A percentile compares a stretch with the other conserved stretches of the same genome.
Conservation (phyloP, 2,888 invertebrate species). For the Amblyjoppa fuscipennis region DNA sequence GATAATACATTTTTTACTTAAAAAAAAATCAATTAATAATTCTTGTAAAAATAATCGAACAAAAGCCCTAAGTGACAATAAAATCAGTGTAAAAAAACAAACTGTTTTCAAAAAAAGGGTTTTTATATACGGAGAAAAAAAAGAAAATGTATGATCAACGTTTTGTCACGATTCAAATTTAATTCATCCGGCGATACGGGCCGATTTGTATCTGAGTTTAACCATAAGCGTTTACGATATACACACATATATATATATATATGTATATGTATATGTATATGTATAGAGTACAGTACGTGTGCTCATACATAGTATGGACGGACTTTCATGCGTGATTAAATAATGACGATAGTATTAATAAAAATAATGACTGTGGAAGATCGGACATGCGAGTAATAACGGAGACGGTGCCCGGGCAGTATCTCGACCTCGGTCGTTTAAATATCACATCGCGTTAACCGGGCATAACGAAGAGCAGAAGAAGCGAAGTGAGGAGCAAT, state of each 20-base stretch:
- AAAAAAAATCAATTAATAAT: neutral
- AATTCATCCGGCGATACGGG: constrained; percentile 21
- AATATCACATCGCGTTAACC: constrained; percentile 61
- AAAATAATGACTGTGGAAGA: constrained; percentile 58
- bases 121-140: no score
- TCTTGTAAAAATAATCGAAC: neutral
- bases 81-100: neutral
- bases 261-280: neutral
- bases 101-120: no score
- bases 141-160: neutral
- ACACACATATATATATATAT: neutral
- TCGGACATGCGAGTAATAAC: constrained; percentile 47
- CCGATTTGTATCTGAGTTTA: constrained; percentile 39
- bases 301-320: neutral
- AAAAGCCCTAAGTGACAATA: neutral
- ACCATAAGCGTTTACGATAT: constrained; percentile 20
- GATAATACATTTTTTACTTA: no score
- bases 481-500: constrained; percentile 44
- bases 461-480: constrained; percentile 54
- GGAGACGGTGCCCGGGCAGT: constrained; percentile 38
- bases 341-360: constrained; percentile 67
- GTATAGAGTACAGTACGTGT: neutral
- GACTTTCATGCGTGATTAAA: constrained; percentile 61
- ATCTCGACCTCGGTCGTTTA: constrained; percentile 49
- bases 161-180: neutral